Percentiles rank a stretch among this genome's conserved stretches.
These are phyloP conservation scores for Nasonia oneida DNA, from an alignment of 2,888 invertebrate genomes.

Conservation along the genomic window DNA sequence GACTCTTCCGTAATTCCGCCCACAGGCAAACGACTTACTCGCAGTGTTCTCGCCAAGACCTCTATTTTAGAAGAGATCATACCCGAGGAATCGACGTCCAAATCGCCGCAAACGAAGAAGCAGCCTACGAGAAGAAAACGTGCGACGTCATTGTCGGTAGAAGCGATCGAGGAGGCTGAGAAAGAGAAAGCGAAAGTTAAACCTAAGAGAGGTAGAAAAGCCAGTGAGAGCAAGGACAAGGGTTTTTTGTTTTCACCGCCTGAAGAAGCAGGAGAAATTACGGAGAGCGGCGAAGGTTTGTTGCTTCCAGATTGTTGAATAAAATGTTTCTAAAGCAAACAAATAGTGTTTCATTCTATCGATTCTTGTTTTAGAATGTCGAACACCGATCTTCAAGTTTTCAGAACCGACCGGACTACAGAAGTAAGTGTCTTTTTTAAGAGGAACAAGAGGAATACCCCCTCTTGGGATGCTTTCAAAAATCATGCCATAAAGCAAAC, in stretches of 20 bases:
- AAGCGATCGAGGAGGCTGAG: constrained; percentile 25
- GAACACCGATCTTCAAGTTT: constrained; percentile 70
- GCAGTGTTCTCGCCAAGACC: constrained; percentile 65
- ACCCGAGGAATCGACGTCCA: constrained; percentile 52
- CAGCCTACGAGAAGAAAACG: constrained; percentile 65
- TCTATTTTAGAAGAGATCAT: constrained; percentile 44
- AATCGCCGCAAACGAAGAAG: constrained; percentile 57
- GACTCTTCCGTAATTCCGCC: constrained; percentile 62
- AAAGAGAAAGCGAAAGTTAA: constrained; percentile 58
- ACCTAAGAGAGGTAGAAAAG: constrained; percentile 64
- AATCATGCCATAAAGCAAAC: constrained; percentile 38
- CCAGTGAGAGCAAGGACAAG: constrained; percentile 64
- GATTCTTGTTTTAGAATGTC: constrained; percentile 65
- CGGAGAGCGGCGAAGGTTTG: constrained; percentile 60
- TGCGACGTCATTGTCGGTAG: constrained; percentile 58
- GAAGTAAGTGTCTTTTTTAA: constrained; percentile 58
- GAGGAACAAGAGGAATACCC: constrained; percentile 8
- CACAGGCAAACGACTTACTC: constrained; percentile 64
- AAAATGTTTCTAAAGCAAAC: background rate
- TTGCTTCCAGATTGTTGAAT: background rate
- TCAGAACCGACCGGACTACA: constrained; percentile 71
- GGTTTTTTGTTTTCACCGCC: constrained; percentile 70
- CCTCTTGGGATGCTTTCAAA: constrained; percentile 39
- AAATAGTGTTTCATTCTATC: background rate
- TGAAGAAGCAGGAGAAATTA: constrained; percentile 64